Percentiles rank a stretch among this genome's conserved stretches.
Evolutionary conservation across 2,888 invertebrate genomes (phyloP).

Genomic region (Atethmia centrago): DNA sequence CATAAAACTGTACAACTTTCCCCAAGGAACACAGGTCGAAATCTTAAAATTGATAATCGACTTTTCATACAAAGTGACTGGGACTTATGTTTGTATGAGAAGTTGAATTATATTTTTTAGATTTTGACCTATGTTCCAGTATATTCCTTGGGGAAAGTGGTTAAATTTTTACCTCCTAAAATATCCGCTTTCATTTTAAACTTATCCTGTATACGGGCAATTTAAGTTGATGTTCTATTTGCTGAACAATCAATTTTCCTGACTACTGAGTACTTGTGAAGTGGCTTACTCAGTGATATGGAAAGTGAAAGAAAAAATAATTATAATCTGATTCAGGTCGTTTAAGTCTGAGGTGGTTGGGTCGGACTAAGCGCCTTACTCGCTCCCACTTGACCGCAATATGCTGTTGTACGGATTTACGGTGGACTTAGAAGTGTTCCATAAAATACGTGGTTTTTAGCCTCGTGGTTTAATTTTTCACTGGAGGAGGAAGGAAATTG

Average conservation of each 20-base stretch:
- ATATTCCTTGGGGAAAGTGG: too few species aligned
- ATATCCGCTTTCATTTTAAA: too few species aligned
- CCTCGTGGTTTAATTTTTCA: slow-evolving; percentile 3
- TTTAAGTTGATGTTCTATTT: neutral
- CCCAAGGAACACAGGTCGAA: too few species aligned
- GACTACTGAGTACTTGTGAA: slow-evolving; percentile 8
- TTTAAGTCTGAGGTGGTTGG: slow-evolving; percentile 74
- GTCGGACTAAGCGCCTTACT: slow-evolving; percentile 80
- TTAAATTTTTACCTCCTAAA: too few species aligned
- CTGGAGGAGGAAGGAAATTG: slow-evolving; percentile 1
- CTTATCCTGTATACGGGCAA: too few species aligned
- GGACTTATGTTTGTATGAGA: too few species aligned
- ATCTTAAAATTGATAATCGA: too few species aligned
- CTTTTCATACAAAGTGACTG: too few species aligned
- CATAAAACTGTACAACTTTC: too few species aligned
- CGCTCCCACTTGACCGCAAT: slow-evolving; percentile 82
- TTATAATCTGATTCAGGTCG: slow-evolving; percentile 79
- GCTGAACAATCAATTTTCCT: neutral
- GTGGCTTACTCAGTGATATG: slow-evolving; percentile 66
- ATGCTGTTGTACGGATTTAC: slow-evolving; percentile 63
- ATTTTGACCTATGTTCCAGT: too few species aligned
- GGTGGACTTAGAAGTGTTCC: slow-evolving; percentile 52
- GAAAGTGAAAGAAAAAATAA: slow-evolving; percentile 72
- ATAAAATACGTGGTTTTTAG: slow-evolving; percentile 32
- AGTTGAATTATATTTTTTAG: too few species aligned